Evolutionary conservation across 2,797 vertebrate genomes (phyloP).

Genomic region (Gymnothorax javanicus): DNA sequence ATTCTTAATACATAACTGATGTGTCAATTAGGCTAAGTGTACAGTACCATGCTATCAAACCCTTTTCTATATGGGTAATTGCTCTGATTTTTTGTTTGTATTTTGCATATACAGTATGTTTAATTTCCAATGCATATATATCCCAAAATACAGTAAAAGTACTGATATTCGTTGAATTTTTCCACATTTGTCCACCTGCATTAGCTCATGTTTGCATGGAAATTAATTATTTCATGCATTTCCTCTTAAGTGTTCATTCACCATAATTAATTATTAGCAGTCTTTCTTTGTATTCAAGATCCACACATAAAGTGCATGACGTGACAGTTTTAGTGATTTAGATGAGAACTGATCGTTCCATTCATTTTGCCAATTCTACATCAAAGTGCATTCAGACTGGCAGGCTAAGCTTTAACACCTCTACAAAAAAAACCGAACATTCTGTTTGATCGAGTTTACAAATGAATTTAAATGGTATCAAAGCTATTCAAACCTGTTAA

Average conservation of each 20-base stretch:
- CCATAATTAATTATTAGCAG: not conserved
- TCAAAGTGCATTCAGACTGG: not conserved
- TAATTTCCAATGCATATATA: not conserved
- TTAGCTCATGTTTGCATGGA: not conserved
- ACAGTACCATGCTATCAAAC: not conserved
- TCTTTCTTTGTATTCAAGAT: not conserved
- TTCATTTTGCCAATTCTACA: not conserved
- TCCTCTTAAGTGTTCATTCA: not conserved
- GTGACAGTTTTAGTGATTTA: not conserved
- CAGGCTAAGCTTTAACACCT: not conserved
- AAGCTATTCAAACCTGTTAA: constrained; percentile 20
- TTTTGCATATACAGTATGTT: not conserved
- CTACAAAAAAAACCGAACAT: not conserved
- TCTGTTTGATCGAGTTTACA: constrained; percentile 24
- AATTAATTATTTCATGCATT: not conserved
- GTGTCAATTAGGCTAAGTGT: not conserved
- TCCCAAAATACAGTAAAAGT: not conserved
- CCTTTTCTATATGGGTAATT: not conserved
- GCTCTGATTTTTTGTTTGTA: not conserved
- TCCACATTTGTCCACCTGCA: not conserved
- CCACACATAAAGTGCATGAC: not conserved
- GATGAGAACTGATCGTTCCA: not conserved
- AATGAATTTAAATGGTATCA: constrained; percentile 27
- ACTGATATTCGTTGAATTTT: not conserved
- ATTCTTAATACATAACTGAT: not conserved